Percentiles rank a stretch among this genome's conserved stretches.
Evolutionary conservation across 2,113 vertebrate species (phyloP).

Genomic region (Gymnocephalus cernua): DNA sequence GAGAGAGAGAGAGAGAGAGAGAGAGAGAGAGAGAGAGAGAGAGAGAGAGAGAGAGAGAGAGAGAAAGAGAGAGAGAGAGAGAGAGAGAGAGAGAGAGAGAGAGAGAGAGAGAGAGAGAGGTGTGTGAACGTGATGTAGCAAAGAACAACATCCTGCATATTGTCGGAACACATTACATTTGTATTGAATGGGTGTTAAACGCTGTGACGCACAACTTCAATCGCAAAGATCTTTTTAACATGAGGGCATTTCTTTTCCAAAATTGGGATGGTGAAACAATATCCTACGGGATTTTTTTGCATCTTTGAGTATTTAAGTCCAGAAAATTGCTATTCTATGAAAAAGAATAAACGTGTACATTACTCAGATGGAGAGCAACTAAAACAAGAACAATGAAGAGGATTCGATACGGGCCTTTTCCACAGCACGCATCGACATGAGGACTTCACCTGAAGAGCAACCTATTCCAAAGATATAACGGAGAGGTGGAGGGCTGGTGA

Average conservation of each 20-base stretch:
- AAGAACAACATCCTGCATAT: background rate
- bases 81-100: no score
- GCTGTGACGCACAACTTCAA: background rate
- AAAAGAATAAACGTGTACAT: background rate
- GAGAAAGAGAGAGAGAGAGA: background rate
- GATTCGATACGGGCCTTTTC: background rate
- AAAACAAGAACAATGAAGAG: background rate
- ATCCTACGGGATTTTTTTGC: background rate
- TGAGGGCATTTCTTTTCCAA: background rate
- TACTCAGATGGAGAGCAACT: background rate
- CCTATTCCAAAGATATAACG: no score
- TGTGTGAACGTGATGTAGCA: background rate
- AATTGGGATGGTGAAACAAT: background rate
- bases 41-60: background rate
- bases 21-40: background rate
- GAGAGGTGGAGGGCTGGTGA: no score
- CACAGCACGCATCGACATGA: background rate
- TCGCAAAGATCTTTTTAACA: background rate
- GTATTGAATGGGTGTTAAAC: slow-evolving; percentile 11
- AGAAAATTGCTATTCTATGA: background rate
- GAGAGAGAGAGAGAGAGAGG: no score
- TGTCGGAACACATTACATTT: slow-evolving; percentile 24
- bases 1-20: background rate
- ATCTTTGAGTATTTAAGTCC: background rate
- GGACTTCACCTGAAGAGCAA: background rate